Conservation (phyloP, 2,888 invertebrate species). For the Portevinia maculata region DNA sequence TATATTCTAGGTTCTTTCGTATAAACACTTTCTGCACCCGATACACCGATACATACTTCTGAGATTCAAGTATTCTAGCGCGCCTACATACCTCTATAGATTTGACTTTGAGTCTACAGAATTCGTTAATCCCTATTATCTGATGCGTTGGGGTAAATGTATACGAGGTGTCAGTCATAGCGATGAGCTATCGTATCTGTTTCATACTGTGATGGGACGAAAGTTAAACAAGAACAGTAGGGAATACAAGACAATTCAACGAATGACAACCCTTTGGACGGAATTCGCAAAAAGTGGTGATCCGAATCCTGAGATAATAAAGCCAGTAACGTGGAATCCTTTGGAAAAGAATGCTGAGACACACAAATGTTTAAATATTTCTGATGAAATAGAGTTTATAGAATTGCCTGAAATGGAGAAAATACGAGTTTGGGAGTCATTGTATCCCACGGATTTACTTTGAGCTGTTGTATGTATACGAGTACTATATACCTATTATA, state of each 20-base stretch:
- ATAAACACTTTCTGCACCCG: conserved; percentile 81
- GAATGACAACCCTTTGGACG: conserved; percentile 80
- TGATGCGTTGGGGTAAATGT: conserved; percentile 78
- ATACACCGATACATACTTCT: conserved; percentile 78
- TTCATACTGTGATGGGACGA: conserved; percentile 78
- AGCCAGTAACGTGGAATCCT: conserved; percentile 76
- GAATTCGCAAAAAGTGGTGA: conserved; percentile 80
- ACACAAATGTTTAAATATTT: conserved; percentile 79
- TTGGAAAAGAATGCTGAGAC: conserved; percentile 63
- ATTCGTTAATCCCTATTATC: conserved; percentile 78
- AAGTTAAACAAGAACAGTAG: conserved; percentile 76
- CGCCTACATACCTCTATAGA: conserved; percentile 81
- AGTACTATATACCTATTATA: too few species aligned
- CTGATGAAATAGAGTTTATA: conserved; percentile 77
- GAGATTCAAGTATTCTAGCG: conserved; percentile 76
- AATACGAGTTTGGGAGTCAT: conserved; percentile 78
- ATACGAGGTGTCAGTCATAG: conserved; percentile 80
- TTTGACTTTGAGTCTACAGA: conserved; percentile 81
- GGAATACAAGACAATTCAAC: conserved; percentile 77
- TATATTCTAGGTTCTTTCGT: conserved; percentile 77
- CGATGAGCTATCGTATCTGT: conserved; percentile 81
- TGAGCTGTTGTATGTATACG: too few species aligned
- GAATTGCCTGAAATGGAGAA: conserved; percentile 77
- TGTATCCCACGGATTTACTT: conserved; percentile 76
- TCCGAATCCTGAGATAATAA: conserved; percentile 78